Evolutionary conservation across 2,797 vertebrate species (phyloP).

Genomic region (Crenichthys baileyi): DNA sequence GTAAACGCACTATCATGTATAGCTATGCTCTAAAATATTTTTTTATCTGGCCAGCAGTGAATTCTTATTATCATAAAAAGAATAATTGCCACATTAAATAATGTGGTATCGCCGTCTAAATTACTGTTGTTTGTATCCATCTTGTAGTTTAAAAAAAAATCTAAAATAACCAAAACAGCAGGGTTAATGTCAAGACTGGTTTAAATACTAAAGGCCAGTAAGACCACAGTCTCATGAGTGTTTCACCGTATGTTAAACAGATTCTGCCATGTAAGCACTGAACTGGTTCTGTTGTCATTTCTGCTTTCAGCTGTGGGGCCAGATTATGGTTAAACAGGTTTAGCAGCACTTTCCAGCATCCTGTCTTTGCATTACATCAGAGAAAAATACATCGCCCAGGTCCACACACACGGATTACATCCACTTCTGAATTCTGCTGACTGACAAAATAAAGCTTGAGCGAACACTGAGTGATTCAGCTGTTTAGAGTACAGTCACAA

Average conservation of each 20-base stretch:
- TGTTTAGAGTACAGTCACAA: neutral
- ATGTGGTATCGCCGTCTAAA: neutral
- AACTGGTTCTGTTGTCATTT: neutral
- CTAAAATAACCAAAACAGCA: neutral
- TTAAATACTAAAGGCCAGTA: neutral
- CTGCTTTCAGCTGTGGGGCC: neutral
- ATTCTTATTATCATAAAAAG: neutral
- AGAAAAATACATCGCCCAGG: neutral
- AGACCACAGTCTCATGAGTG: neutral
- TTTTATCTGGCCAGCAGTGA: neutral
- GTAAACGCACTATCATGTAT: constrained; percentile 1
- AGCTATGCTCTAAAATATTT: constrained; percentile 1
- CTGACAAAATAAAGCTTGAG: neutral
- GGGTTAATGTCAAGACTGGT: neutral
- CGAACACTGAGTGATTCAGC: neutral
- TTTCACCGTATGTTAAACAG: neutral
- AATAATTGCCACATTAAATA: neutral
- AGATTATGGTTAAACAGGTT: neutral
- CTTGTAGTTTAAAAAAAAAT: neutral
- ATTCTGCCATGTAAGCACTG: neutral
- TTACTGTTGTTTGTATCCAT: neutral
- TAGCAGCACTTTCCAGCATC: neutral
- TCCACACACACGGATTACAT: neutral
- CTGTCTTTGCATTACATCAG: neutral
- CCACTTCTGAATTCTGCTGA: neutral